Evolutionary conservation across 1,140 invertebrate genomes (phyloP), one percentile per base, ranked within the genome.

Genomic region (Galendromus occidentalis): DNA sequence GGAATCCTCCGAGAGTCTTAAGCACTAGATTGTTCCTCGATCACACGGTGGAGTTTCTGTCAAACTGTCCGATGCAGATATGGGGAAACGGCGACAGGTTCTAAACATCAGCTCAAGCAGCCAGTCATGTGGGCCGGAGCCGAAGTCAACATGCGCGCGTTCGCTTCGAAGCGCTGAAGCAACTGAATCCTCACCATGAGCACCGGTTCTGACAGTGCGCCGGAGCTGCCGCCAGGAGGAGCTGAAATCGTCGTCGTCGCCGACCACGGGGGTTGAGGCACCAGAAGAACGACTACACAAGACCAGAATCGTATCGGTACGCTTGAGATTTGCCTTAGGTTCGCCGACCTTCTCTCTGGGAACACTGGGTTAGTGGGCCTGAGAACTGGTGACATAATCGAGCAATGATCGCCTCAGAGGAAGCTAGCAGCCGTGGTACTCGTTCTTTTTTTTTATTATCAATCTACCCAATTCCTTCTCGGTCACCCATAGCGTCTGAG

Each of bases 181-280:
- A 59, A 59, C 51, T 59, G 51, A 59, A 39, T 39, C 33, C 33
- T 39, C 33, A 39, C 33, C 33, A 39, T 39, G 33, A 39, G 33
- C 33, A 39, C 33, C 33, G 33, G 33, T 47, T 17, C 51, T 59
- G 33, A 33, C 51, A 25, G 51, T 29, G 33, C 22, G 51, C 25
- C 51, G 51, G 51, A 59, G 22, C 51, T 59, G 51, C 51, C 51
- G 51, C 51, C 51, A 59, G 51, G 33, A 25, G 51, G 51, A 25
- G 51, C 51, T 59, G 33, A 39, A 39, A 39, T 39, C 51, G 51
- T 17, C 14, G 25, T 39, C 9, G 33, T 9, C 33, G 33, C 4
- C 33, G 33, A 39, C 33, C 4, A 39, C 33, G 51, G 51, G 51
- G 51, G 51, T 59, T 25, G 51, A 59, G 51, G 17, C 51, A 39